Percentiles rank a stretch among this genome's conserved stretches.
These are phyloP conservation scores for Archegozetes longisetosus DNA, from an alignment of 1,140 invertebrate genomes.

Conservation along the genomic window DNA sequence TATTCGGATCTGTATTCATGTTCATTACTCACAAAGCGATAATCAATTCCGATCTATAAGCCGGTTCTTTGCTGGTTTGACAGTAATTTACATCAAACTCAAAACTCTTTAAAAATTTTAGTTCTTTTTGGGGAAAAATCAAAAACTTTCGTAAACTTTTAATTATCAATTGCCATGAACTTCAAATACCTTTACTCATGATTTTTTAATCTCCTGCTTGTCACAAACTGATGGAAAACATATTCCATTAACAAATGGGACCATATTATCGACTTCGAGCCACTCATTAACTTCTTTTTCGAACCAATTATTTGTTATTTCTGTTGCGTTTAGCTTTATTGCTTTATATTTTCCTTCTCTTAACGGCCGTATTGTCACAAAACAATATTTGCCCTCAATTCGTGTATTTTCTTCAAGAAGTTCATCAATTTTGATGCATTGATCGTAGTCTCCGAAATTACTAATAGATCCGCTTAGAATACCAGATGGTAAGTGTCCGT, in stretches of 20 bases:
- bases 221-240: background rate
- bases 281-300: background rate
- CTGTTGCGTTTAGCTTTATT: background rate
- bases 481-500: conserved; percentile 17
- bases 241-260: background rate
- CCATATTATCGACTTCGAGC: background rate
- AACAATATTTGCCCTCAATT: conserved; percentile 3
- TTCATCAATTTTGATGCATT: conserved; percentile 19
- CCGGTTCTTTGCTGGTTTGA: background rate
- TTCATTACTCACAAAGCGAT: background rate
- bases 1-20: background rate
- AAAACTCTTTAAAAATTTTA: background rate
- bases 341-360: background rate
- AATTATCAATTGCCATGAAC: background rate
- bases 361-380: background rate
- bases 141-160: background rate
- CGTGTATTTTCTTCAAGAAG: background rate
- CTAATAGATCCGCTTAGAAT: conserved; percentile 22
- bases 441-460: conserved; percentile 24
- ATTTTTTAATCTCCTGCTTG: background rate
- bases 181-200: background rate
- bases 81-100: background rate
- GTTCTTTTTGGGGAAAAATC: background rate
- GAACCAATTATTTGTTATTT: background rate
- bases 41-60: background rate